Evolutionary conservation across 2,113 vertebrate species (phyloP), one percentile per base, ranked within the genome.

Genomic region (Elephantulus edwardii): DNA sequence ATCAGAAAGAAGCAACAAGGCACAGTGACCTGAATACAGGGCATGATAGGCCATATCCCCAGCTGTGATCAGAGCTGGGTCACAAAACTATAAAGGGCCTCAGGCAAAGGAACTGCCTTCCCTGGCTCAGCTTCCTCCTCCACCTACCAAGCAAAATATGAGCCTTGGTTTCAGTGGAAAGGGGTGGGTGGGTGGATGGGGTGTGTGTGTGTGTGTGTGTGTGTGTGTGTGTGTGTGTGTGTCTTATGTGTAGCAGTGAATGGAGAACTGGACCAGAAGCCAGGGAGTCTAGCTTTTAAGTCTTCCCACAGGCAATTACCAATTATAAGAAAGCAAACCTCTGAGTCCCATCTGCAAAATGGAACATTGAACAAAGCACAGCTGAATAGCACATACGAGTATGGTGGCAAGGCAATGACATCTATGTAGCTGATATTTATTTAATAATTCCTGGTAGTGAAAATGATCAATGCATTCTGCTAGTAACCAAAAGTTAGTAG

Each of bases 1-100:
- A 75, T 79, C 76, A 93, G 38, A 88, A 62, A 85, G 8, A 33
- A 87, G 52, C 66, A 82, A 54, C 30, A n/a, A 88, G 46, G 66
- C 13, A 19, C 11, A 5, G 26, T 83, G 56, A 81, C 58, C 30
- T 87, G 44, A 54, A 66, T 40, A 33, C 17, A 72, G 52, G 44
- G 46, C 17, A 52, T 16, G 3, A 62, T 33, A 78, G 11, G 28
- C 50, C 86, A 82, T 48, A 14, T 38, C 78, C 77, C 58, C 9
- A 38, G 38, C 30, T 71, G 35, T 33, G 35, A 68, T 48, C 28
- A 48, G 30, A 62, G n/a, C 12, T 46, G 12, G 22, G 8, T 86
- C 48, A 48, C 54, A 88, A 80, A 64, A 8, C 35, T 77, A 40
- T 8, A 35, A 75, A 48, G 2, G 42, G 70, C 14, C 83, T 50